Evolutionary conservation across 2,888 invertebrate species (phyloP).

Genomic region (Belgica antarctica): DNA sequence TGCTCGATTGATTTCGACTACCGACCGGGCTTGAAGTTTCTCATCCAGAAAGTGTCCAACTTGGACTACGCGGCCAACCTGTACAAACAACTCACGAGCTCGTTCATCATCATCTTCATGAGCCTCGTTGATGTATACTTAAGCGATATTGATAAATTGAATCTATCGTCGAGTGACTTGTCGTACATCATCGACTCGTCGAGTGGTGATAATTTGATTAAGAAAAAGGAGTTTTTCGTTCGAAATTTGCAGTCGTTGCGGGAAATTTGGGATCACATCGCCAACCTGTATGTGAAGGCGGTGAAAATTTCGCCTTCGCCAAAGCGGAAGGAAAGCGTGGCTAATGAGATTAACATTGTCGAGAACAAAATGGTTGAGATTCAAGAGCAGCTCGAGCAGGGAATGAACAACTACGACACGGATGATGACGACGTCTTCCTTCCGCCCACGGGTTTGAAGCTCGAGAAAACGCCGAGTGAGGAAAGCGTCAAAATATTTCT

Average conservation of each 20-base stretch:
- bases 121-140: constrained; percentile 82
- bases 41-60: constrained; percentile 88
- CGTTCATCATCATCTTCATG: constrained; percentile 86
- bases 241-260: constrained; percentile 63
- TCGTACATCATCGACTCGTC: constrained; percentile 65
- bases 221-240: constrained; percentile 60
- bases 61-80: constrained; percentile 82
- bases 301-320: constrained; percentile 44
- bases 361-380: constrained; percentile 43
- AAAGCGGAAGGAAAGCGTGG: constrained; percentile 45
- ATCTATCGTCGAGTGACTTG: constrained; percentile 62
- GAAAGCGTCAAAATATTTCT: constrained; percentile 41
- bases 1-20: constrained; percentile 84
- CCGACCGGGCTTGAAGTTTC: constrained; percentile 87
- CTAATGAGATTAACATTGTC: constrained; percentile 46
- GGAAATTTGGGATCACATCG: constrained; percentile 63
- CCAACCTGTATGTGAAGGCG: constrained; percentile 58
- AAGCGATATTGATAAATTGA: constrained; percentile 65
- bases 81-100: constrained; percentile 89
- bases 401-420: constrained; percentile 20
- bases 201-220: constrained; percentile 56
- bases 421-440: constrained; percentile 45
- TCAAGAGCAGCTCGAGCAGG: constrained; percentile 39
- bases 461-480: constrained; percentile 51
- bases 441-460: constrained; percentile 42